Percentiles rank a stretch among this genome's conserved stretches.
Conservation (phyloP, 1,140 invertebrate genomes). For the Cheumatopsyche charites region DNA sequence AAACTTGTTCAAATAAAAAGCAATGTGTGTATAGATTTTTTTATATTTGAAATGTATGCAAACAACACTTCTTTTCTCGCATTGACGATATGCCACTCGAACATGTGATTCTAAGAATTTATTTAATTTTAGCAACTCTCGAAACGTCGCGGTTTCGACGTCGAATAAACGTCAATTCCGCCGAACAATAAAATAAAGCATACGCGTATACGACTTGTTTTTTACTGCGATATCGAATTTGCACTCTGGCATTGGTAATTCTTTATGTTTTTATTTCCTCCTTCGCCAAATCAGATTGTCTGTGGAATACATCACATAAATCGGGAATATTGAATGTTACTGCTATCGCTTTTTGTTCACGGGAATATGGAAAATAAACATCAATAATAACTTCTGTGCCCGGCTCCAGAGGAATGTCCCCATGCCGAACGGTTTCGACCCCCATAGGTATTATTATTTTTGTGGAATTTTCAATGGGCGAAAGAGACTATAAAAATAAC, state of each 20-base stretch:
- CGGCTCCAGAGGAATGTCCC: not conserved
- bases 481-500: constrained; percentile 13
- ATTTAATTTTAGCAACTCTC: no score
- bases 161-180: no score
- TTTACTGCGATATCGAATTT: no score
- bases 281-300: constrained; percentile 48
- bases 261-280: constrained; percentile 36
- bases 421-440: not conserved
- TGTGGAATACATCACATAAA: constrained; percentile 48
- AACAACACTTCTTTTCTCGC: no score
- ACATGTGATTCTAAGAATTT: no score
- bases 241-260: not conserved
- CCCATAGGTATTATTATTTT: constrained; percentile 6
- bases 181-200: no score
- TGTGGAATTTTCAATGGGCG: not conserved
- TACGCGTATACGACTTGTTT: no score
- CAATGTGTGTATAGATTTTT: no score
- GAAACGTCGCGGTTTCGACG: no score
- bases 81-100: no score
- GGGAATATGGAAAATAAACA: constrained; percentile 48
- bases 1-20: no score
- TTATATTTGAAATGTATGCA: no score
- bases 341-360: constrained; percentile 42
- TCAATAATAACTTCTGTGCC: constrained; percentile 40
- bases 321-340: constrained; percentile 47